Conservation (phyloP, 2,797 vertebrate genomes). For the Luscinia megarhynchos region DNA sequence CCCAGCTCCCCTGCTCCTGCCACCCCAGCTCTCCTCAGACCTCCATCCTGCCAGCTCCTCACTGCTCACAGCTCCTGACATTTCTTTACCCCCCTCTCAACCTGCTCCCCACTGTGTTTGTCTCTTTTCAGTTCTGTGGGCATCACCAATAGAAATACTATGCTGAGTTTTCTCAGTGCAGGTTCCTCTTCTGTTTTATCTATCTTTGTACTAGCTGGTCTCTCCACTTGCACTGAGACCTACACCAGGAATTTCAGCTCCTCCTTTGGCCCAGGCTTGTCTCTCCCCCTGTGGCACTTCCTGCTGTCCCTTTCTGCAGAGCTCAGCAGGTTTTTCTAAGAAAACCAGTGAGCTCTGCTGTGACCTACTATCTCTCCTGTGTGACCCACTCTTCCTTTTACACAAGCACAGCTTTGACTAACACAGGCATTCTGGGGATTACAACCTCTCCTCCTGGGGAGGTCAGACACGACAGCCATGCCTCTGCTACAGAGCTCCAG, state of each 20-base stretch:
- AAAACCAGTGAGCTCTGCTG: neutral
- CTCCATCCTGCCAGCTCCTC: neutral
- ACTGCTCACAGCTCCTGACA: neutral
- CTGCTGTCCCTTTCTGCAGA: neutral
- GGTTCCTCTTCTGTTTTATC: neutral
- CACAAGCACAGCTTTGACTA: neutral
- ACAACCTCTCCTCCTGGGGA: neutral
- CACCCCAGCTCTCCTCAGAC: neutral
- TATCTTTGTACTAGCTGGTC: neutral
- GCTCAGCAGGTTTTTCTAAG: neutral
- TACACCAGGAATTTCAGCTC: neutral
- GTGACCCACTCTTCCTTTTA: neutral
- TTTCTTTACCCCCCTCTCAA: neutral
- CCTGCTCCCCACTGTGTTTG: accelerated
- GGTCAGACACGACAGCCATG: neutral
- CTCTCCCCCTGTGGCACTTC: neutral
- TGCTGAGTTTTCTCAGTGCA: neutral
- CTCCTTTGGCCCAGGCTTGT: neutral
- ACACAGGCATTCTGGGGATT: neutral
- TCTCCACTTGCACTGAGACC: neutral
- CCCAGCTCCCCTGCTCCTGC: neutral
- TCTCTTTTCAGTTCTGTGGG: neutral
- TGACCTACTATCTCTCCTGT: neutral
- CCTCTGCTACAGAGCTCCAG: neutral
- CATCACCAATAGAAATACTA: neutral